Base-by-base conservation (phyloP, 2,888 invertebrate species). In the Acanthosepion pharaonis region DNA sequence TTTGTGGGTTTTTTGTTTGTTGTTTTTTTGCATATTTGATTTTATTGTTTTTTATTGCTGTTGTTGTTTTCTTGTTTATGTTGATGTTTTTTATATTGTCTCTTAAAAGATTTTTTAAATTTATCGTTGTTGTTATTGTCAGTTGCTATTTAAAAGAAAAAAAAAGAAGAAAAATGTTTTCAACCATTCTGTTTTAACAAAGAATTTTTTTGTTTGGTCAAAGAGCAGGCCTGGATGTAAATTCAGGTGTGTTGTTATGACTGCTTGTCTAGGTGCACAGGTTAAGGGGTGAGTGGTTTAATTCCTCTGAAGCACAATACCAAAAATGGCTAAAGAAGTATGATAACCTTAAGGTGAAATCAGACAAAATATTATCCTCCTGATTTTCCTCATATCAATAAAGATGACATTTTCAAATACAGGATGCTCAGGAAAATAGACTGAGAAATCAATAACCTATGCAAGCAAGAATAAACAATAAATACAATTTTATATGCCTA, bases 11-110 rank as follows among this genome's bases (percentile, higher is more conserved):
- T 78, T 78, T 78, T 78, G n/a, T 51, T 48, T 28, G 8, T 92
- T 92, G 9, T 51, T 92, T 92, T 92, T 48, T 92, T 49, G 92
- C 92, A 49, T 51, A 92, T 92, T 92, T 51, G 48, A 92, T 92
- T 92, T 92, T 25, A 49, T 92, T 92, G 51, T 92, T 51, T 49
- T 92, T 92, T 92, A 49, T 92, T 92, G 92, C 92, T 78, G 78
- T 78, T 78, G 78, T n/a, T 78, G 78, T 78, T 59, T 55, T 59
- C 59, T 59, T 78, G 78, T 78, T 78, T 78, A 78, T 78, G 78
- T 78, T 78, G 78, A 78, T 78, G 78, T 78, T 78, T 78, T 78
- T 78, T 78, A 33, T 78, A 78, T 33, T 33, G 8, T 33, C n/a
- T 33, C 78, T 78, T 33, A 33, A 33, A 11, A 78, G 33, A n/a